Evolutionary conservation across 2,113 vertebrate genomes (phyloP).

Genomic region (Calidris pygmaea): DNA sequence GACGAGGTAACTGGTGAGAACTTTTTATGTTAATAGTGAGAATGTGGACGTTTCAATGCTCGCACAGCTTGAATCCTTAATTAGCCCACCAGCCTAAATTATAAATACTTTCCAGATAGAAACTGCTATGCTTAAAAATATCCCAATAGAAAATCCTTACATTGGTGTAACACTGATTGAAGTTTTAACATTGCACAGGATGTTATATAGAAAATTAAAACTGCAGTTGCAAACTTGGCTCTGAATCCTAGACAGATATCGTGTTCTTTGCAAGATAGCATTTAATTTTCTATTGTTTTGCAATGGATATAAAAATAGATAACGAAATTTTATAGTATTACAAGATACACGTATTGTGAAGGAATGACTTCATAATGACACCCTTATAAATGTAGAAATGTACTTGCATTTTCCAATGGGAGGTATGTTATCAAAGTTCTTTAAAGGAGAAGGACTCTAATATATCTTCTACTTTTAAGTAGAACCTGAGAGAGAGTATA

Average conservation of each 20-base stretch:
- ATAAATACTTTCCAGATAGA: background rate
- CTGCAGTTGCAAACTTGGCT: background rate
- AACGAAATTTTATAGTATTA: background rate
- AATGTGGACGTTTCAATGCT: background rate
- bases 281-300: background rate
- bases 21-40: background rate
- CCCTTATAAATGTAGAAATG: background rate
- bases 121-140: background rate
- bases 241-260: background rate
- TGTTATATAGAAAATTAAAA: background rate
- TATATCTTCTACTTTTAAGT: background rate
- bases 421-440: background rate
- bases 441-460: background rate
- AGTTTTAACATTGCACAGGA: background rate
- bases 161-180: background rate
- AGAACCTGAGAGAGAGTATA: background rate
- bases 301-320: background rate
- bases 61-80: background rate
- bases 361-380: background rate
- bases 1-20: background rate
- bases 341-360: background rate
- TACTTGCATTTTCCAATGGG: background rate
- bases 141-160: background rate
- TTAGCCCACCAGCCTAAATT: background rate
- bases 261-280: background rate